phyloP scores from a whole-genome alignment of 2,797 vertebrate genomes.

The Spea hammondii region DNA sequence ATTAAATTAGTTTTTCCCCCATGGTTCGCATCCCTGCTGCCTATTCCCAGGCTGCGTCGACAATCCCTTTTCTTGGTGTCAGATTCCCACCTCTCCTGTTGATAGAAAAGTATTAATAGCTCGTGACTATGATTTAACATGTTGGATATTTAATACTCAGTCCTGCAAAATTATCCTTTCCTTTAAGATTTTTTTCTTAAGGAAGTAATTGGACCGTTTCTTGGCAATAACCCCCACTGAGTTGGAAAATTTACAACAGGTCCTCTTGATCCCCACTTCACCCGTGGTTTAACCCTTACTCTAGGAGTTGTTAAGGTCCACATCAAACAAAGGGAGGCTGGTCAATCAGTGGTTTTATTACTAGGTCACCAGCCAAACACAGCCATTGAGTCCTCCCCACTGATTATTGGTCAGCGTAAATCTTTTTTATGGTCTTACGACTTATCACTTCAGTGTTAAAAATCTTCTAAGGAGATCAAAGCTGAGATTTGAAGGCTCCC shows the following conservation, averaged over 20 bases:
- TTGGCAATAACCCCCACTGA: too few species aligned
- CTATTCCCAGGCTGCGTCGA: not conserved
- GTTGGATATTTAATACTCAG: not conserved
- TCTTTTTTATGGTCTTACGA: slow-evolving; percentile 33
- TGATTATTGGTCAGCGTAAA: slow-evolving; percentile 21
- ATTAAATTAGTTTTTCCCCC: not conserved
- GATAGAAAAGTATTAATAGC: slow-evolving; percentile 18
- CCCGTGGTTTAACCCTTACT: slow-evolving; percentile 13
- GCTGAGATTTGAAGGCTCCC: not conserved
- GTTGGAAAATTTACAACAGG: not conserved
- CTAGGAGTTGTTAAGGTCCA: not conserved
- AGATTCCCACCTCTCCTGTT: slow-evolving; percentile 1
- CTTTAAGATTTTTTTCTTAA: too few species aligned
- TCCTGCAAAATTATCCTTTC: too few species aligned
- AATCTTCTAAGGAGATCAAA: slow-evolving; percentile 42
- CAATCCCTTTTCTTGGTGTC: not conserved
- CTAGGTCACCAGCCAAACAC: slow-evolving; percentile 10
- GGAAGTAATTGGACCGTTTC: too few species aligned
- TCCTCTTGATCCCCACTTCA: not conserved
- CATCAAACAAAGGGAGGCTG: slow-evolving; percentile 14
- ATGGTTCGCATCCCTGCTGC: not conserved
- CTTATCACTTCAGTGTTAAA: slow-evolving; percentile 23
- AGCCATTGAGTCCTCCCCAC: slow-evolving; percentile 7
- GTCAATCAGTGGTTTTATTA: slow-evolving; percentile 2
- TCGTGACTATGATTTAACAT: not conserved